Percentiles rank a stretch among this genome's conserved stretches.
Conservation (phyloP, 2,113 vertebrate genomes). For the Ibidorhyncha struthersii region DNA sequence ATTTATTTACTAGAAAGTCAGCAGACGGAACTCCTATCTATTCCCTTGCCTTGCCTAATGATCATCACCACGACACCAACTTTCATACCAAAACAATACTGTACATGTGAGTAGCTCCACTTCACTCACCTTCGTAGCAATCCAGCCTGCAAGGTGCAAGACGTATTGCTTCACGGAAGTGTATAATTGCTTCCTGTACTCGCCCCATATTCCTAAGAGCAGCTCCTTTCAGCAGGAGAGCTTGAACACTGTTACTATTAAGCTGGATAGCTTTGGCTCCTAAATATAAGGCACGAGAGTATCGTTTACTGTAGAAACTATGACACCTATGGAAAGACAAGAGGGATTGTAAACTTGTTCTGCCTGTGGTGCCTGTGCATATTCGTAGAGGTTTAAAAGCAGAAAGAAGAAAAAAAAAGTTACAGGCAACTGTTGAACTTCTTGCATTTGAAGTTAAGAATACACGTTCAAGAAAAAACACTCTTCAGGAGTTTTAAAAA, state of each 20-base stretch:
- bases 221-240: slow-evolving; percentile 93
- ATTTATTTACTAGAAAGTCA: background rate
- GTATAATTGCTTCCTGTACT: slow-evolving; percentile 97
- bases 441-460: background rate
- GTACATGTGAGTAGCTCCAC: fast-evolving
- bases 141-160: slow-evolving; percentile 93
- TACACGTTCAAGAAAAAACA: background rate
- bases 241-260: slow-evolving; percentile 97
- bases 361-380: background rate
- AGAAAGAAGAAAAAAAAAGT: background rate
- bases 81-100: too few species aligned
- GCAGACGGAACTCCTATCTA: background rate
- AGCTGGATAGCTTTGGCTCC: slow-evolving; percentile 98
- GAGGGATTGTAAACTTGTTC: fast-evolving
- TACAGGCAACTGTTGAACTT: background rate
- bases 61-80: fast-evolving
- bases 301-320: slow-evolving; percentile 97
- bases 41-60: background rate
- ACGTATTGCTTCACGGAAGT: slow-evolving; percentile 95
- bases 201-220: slow-evolving; percentile 95
- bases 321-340: slow-evolving; percentile 83
- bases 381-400: background rate
- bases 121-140: slow-evolving; percentile 90
- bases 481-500: background rate
- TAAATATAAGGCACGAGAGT: slow-evolving; percentile 94